Conservation (phyloP, 2,797 vertebrate genomes). For the Simalia tracyae region DNA sequence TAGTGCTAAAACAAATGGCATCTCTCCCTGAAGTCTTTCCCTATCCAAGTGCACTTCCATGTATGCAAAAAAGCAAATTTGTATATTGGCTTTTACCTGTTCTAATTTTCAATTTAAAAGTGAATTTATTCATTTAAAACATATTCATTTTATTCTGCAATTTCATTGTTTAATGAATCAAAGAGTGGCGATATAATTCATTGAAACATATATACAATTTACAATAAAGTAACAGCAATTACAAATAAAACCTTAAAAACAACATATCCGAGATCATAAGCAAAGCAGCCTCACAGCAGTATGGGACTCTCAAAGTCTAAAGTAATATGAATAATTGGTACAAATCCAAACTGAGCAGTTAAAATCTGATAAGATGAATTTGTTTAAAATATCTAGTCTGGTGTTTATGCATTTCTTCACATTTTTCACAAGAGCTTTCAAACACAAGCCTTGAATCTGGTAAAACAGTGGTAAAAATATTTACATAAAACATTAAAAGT, state of each 20-base stretch:
- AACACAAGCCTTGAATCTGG: conserved; percentile 8
- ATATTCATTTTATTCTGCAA: background rate
- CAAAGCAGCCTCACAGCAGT: background rate
- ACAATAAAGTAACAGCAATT: background rate
- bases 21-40: background rate
- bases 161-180: background rate
- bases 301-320: rapidly evolving
- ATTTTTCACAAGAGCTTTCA: background rate
- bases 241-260: background rate
- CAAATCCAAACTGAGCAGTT: conserved; percentile 4
- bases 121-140: background rate
- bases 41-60: background rate
- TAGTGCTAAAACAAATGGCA: background rate
- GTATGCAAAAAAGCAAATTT: background rate
- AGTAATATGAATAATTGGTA: background rate
- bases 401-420: background rate
- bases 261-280: background rate
- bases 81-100: background rate
- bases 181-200: background rate
- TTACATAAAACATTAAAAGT: conserved; percentile 36
- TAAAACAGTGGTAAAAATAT: background rate
- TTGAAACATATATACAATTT: background rate
- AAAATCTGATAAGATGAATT: background rate
- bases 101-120: too few species aligned
- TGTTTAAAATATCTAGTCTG: background rate